phyloP scores from a whole-genome alignment of 2,888 invertebrate species.

The Scotopteryx bipunctaria region DNA sequence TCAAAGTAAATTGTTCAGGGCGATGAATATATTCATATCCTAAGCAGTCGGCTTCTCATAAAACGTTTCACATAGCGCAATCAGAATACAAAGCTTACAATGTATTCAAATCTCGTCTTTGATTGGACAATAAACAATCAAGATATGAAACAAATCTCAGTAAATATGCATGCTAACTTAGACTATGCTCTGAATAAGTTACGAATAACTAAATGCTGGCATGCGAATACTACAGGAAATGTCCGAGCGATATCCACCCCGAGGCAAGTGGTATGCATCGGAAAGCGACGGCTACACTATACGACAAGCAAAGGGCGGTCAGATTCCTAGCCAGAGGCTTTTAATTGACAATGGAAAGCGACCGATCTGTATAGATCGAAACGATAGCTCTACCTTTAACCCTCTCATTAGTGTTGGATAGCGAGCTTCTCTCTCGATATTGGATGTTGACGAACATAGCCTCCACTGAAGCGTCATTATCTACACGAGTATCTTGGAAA shows the following conservation, averaged over 20 bases:
- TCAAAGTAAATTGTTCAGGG: slow-evolving; percentile 1
- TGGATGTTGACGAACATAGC: slow-evolving; percentile 49
- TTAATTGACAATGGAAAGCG: slow-evolving; percentile 77
- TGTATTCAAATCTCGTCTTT: slow-evolving; percentile 46
- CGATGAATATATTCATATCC: slow-evolving; percentile 5
- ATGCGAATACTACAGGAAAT: slow-evolving; percentile 77
- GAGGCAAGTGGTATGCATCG: slow-evolving; percentile 71
- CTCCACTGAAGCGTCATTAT: slow-evolving; percentile 51
- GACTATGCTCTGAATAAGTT: slow-evolving; percentile 42
- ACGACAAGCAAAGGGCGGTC: slow-evolving; percentile 78
- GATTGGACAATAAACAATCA: slow-evolving; percentile 48
- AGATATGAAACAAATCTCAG: slow-evolving; percentile 61
- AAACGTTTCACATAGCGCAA: slow-evolving; percentile 2
- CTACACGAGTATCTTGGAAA: slow-evolving; percentile 44
- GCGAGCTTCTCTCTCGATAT: slow-evolving; percentile 34
- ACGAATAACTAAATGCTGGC: slow-evolving; percentile 63
- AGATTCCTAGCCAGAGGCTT: slow-evolving; percentile 66
- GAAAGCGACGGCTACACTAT: slow-evolving; percentile 70
- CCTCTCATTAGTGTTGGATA: slow-evolving; percentile 57
- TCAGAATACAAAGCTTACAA: slow-evolving; percentile 38
- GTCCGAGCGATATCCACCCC: slow-evolving; percentile 70
- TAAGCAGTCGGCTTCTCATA: slow-evolving; percentile 4
- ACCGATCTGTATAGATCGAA: slow-evolving; percentile 61
- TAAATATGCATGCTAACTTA: slow-evolving; percentile 61
- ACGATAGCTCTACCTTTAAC: slow-evolving; percentile 68